Conservation (phyloP, 2,888 invertebrate species). For the Ennomos quercinarius region DNA sequence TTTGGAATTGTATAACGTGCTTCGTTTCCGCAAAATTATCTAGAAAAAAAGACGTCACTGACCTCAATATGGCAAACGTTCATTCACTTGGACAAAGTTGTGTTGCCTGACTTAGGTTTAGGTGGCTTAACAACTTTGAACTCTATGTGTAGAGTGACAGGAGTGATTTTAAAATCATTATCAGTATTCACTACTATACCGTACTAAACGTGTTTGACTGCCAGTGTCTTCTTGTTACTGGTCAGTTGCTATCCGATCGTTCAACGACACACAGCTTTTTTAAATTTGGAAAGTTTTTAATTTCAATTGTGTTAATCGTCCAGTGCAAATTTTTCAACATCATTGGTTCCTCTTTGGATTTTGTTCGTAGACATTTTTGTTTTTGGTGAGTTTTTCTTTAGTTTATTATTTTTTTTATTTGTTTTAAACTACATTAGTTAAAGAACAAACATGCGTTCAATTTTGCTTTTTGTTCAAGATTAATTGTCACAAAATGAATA, state of each 20-base stretch:
- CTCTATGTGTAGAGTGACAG: conserved; percentile 7
- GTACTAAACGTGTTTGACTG: conserved; percentile 42
- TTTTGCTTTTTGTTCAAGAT: conserved; percentile 1
- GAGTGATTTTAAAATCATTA: conserved; percentile 32
- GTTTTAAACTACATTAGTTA: conserved; percentile 7
- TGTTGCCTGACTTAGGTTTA: conserved; percentile 20
- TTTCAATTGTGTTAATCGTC: conserved; percentile 8
- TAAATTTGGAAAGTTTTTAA: conserved; percentile 7
- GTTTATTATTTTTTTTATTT: conserved; percentile 11
- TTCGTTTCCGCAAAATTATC: conserved; percentile 70
- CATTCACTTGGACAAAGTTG: conserved; percentile 49
- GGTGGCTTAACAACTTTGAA: conserved; percentile 35
- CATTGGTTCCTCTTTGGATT: conserved; percentile 14
- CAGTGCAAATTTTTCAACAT: conserved; percentile 12
- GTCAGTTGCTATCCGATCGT: conserved; percentile 48
- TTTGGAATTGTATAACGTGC: conserved; percentile 40
- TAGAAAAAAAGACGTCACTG: conserved; percentile 79
- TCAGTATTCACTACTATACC: conserved; percentile 37
- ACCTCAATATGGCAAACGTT: conserved; percentile 67
- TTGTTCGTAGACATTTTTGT: conserved; percentile 5
- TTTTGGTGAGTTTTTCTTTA: conserved; percentile 11
- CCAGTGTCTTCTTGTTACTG: conserved; percentile 53
- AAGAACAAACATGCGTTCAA: neutral
- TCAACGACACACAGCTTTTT: conserved; percentile 45
- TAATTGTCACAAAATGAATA: no score